phyloP scores from a whole-genome alignment of 2,888 invertebrate genomes.

The Deilephila elpenor region DNA sequence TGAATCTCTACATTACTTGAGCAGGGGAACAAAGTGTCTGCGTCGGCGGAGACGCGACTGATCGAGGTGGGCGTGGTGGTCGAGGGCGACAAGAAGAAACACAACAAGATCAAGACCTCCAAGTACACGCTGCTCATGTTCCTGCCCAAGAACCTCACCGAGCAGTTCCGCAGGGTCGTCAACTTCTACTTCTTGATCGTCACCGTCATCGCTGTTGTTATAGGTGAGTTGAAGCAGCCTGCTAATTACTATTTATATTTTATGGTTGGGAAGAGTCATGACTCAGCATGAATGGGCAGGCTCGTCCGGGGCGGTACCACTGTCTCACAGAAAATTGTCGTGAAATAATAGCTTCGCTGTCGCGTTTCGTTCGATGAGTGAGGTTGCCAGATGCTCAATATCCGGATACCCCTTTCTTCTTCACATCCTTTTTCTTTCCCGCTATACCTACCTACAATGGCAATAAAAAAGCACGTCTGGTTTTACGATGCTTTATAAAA shows the following conservation, averaged over 20 bases:
- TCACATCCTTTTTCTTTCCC: too few relatives aligned
- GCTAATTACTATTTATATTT: too few relatives aligned
- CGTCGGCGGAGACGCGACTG: constrained; percentile 83
- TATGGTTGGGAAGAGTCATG: too few relatives aligned
- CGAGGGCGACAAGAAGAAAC: constrained; percentile 66
- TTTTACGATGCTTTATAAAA: too few relatives aligned
- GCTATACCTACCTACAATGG: too few relatives aligned
- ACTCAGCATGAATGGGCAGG: too few relatives aligned
- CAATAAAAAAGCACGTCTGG: too few relatives aligned
- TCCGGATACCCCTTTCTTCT: too few relatives aligned
- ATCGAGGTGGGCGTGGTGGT: constrained; percentile 84
- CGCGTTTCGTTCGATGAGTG: too few relatives aligned
- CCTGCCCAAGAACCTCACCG: constrained; percentile 91
- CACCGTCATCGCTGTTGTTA: constrained; percentile 87
- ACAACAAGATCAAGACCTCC: constrained; percentile 86
- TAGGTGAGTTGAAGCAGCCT: constrained; percentile 78
- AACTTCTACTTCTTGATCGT: constrained; percentile 93
- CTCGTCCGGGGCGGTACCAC: neutral
- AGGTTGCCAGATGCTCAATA: too few relatives aligned
- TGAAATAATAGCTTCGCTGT: too few relatives aligned
- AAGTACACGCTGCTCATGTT: constrained; percentile 92
- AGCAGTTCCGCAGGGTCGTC: constrained; percentile 93
- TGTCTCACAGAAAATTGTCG: too few relatives aligned
- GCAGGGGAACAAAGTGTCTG: constrained; percentile 86
- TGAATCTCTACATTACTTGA: neutral